phyloP scores from a whole-genome alignment of 2,113 vertebrate species.

The Tetrao urogallus region DNA sequence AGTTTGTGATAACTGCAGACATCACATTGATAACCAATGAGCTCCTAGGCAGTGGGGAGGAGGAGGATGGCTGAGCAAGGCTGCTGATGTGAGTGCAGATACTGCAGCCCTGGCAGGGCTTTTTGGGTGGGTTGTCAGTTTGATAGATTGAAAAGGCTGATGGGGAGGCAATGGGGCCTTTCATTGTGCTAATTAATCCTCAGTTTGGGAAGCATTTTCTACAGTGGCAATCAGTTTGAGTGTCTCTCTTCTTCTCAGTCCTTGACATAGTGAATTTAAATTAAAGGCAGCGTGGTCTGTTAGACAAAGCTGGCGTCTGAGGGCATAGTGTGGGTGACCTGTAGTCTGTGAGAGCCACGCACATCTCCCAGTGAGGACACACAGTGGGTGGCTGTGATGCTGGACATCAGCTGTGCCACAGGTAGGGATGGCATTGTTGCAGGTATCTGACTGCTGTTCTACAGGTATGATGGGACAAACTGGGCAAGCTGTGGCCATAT shows the following conservation, averaged over 20 bases:
- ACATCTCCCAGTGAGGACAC: rapidly evolving
- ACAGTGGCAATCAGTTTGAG: neutral
- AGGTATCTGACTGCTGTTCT: rapidly evolving
- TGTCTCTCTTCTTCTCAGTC: neutral
- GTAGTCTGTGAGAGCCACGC: neutral
- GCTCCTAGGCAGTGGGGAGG: neutral
- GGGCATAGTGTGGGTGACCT: neutral
- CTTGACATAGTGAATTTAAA: neutral
- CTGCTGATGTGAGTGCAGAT: neutral
- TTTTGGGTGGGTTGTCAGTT: neutral
- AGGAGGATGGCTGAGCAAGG: neutral
- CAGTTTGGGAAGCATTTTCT: neutral
- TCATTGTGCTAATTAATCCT: neutral
- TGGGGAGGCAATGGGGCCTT: neutral
- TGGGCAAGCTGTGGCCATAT: neutral
- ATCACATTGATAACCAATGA: rapidly evolving
- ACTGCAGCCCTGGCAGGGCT: neutral
- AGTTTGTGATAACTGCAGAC: neutral
- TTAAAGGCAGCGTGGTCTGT: neutral
- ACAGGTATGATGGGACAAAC: neutral
- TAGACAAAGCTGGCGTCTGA: neutral
- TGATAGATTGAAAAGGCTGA: neutral
- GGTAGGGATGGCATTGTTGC: neutral
- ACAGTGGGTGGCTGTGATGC: neutral
- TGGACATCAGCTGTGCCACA: rapidly evolving